Base-by-base conservation (phyloP, 2,888 invertebrate species). In the Spodoptera exigua region DNA sequence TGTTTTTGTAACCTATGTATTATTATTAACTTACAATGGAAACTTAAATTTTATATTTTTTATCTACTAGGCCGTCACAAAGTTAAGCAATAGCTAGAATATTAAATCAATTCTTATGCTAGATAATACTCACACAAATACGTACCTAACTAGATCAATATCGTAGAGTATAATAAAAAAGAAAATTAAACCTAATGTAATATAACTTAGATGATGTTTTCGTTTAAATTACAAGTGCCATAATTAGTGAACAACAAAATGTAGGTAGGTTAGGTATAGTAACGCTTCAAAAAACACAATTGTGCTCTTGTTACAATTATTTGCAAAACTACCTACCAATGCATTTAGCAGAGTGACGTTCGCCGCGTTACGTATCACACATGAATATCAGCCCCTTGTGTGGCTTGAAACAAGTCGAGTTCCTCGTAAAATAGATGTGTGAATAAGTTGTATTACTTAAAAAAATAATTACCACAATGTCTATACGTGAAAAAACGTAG, bases 31-130 rank as follows among this genome's bases (percentile, higher is more conserved):
- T 32, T 35, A 27, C 14, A 51, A 1, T 13, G 21, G 3, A 45
- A 35, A 13, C 16, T 3, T 43, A 2, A 27, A 51, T 13, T 56
- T 16, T 16, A 56, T 47, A n/a, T n/a, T n/a, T 51, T 12, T 9
- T 39, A 41, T 35, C 34, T 10, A 7, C 36, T 13, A 27, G n/a
- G 3, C 51, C 27, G 36, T 52, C 45, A 41, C 68, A 54, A 62
- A 47, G 41, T 45, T 3, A 14, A 10, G 45, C 53, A 63, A 54
- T 69, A 70, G 58, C 18, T 69, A 61, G 61, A 41, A 43, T 68
- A 65, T 61, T 14, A 62, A 64, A 57, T 48, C 56, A 55, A 32
- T 57, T 57, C 47, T 61, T 63, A 65, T 58, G 53, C 40, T 69
- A 72, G 65, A 41, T 27, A 40, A 57, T 63, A 56, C 57, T 56